A percentile compares a stretch with the other conserved stretches of the same genome.
These are phyloP conservation scores for Caenorhabditis tropicalis DNA, from an alignment of 1,140 invertebrate genomes.

Conservation along the genomic window DNA sequence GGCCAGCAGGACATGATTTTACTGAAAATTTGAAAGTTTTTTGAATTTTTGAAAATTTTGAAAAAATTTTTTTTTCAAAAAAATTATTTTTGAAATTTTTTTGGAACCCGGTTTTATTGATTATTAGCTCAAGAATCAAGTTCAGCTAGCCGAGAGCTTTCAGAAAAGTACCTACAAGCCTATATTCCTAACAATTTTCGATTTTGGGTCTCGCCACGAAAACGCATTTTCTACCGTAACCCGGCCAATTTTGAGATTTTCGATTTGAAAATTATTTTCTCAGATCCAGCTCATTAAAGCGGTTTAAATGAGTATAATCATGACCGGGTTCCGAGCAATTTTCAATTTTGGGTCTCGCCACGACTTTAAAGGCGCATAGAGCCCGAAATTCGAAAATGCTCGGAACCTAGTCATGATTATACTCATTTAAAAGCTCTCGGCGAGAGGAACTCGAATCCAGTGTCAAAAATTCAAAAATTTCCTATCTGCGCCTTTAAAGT, in stretches of 20 bases:
- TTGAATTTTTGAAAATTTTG: background rate
- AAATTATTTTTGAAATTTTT: background rate
- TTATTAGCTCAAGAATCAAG: background rate
- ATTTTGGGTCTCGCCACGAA: background rate
- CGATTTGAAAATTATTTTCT: too few species aligned
- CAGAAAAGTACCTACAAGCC: background rate
- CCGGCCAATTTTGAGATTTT: background rate
- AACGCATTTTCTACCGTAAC: background rate
- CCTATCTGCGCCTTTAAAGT: too few species aligned
- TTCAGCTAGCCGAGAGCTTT: background rate
- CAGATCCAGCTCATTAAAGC: too few species aligned
- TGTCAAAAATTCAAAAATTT: too few species aligned
- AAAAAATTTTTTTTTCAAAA: background rate
- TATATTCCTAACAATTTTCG: background rate
- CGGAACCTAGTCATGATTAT: background rate
- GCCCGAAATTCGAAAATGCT: too few species aligned
- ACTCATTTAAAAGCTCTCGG: background rate
- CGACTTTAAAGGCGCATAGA: too few species aligned
- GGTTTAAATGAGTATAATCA: too few species aligned
- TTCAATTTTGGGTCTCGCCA: too few species aligned
- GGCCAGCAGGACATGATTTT: background rate
- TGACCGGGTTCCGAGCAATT: too few species aligned
- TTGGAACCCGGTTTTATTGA: background rate
- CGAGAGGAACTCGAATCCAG: too few species aligned
- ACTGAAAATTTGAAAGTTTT: too few species aligned